Evolutionary conservation across 2,888 invertebrate species (phyloP).

Genomic region (Epirrhoe tristata): DNA sequence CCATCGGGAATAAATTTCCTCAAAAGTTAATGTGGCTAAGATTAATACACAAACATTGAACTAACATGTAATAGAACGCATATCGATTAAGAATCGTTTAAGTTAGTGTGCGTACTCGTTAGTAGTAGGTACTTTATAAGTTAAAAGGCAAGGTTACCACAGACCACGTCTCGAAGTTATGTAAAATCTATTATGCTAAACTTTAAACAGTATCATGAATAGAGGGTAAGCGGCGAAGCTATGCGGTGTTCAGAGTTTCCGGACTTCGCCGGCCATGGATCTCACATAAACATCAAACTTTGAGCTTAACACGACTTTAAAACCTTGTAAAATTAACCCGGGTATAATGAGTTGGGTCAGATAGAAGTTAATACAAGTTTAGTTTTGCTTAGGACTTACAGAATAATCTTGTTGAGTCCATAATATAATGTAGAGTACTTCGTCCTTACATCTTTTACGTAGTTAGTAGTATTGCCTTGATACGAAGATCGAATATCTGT

Average conservation of each 20-base stretch:
- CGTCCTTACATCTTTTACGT: constrained; percentile 42
- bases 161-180: constrained; percentile 28
- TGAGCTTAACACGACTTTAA: constrained; percentile 50
- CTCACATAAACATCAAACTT: constrained; percentile 55
- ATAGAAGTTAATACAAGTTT: constrained; percentile 56
- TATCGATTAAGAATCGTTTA: constrained; percentile 11
- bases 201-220: constrained; percentile 33
- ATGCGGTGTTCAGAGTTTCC: constrained; percentile 32
- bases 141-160: constrained; percentile 22
- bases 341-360: constrained; percentile 59
- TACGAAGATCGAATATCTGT: constrained; percentile 60
- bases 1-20: constrained; percentile 7
- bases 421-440: neutral
- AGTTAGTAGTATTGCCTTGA: constrained; percentile 54
- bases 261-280: constrained; percentile 30
- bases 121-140: constrained; percentile 4
- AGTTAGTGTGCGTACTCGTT: constrained; percentile 5
- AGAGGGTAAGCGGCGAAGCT: constrained; percentile 30
- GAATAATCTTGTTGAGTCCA: constrained; percentile 45
- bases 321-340: constrained; percentile 60
- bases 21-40: neutral
- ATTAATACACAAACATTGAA: neutral
- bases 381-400: constrained; percentile 49
- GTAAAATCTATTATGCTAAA: constrained; percentile 35
- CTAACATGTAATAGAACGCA: constrained; percentile 13